Percentiles rank a stretch among this genome's conserved stretches.
phyloP scores from a whole-genome alignment of 2,797 vertebrate species.

The Philypnodon macrostomus region DNA sequence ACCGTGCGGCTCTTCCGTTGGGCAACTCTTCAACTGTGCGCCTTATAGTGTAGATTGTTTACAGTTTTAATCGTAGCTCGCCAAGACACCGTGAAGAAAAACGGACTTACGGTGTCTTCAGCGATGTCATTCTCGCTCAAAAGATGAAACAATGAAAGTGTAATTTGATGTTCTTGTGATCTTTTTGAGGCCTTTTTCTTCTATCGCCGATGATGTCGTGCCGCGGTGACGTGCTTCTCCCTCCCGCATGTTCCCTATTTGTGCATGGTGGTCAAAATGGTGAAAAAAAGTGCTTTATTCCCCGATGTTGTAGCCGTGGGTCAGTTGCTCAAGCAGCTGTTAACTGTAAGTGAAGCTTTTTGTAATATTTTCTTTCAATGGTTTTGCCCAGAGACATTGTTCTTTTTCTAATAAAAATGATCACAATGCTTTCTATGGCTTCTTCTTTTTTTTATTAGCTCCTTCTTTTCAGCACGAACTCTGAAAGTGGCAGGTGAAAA shows the following conservation, averaged over 20 bases:
- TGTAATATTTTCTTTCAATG: slow-evolving; percentile 47
- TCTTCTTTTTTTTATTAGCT: slow-evolving; percentile 27
- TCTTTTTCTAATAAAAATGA: slow-evolving; percentile 66
- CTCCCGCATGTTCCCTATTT: slow-evolving; percentile 51
- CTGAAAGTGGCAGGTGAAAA: slow-evolving; percentile 24
- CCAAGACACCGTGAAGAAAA: slow-evolving; percentile 48
- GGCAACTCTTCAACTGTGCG: slow-evolving; percentile 76
- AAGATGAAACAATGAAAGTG: background rate
- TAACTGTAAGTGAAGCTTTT: slow-evolving; percentile 40
- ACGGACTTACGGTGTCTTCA: slow-evolving; percentile 39
- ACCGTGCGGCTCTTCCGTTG: slow-evolving; percentile 67
- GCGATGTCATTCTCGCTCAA: slow-evolving; percentile 59
- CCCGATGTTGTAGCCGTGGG: slow-evolving; percentile 58
- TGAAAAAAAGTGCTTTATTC: slow-evolving; percentile 54
- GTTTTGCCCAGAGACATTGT: slow-evolving; percentile 43
- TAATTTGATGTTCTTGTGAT: slow-evolving; percentile 63
- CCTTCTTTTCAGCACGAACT: slow-evolving; percentile 2
- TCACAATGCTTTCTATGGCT: slow-evolving; percentile 10
- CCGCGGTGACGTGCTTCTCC: slow-evolving; percentile 40
- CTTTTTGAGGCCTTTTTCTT: slow-evolving; percentile 66
- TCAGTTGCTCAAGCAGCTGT: slow-evolving; percentile 59
- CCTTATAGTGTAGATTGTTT: slow-evolving; percentile 84
- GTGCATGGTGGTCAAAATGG: slow-evolving; percentile 68
- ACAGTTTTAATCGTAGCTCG: slow-evolving; percentile 71
- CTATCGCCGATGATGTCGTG: slow-evolving; percentile 53